Conservation (phyloP, 2,888 invertebrate genomes). For the Synanthedon myopaeformis region DNA sequence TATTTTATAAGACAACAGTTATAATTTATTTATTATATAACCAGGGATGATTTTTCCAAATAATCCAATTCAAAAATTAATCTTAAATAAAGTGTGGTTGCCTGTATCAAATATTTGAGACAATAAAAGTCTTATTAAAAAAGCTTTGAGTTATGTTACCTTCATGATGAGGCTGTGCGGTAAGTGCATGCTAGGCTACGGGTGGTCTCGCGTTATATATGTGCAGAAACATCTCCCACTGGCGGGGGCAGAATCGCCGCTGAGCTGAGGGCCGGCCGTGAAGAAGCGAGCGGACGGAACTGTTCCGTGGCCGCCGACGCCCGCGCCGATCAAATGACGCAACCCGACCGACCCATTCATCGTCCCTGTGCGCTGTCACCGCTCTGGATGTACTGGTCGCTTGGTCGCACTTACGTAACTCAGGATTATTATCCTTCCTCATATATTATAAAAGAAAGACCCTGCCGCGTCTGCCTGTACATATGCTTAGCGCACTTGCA, state of each 20-base stretch:
- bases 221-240: slow-evolving; percentile 45
- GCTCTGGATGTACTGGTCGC: background rate
- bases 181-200: slow-evolving; percentile 52
- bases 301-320: slow-evolving; percentile 27
- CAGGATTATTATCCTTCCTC: background rate
- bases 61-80: too few relatives aligned
- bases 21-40: too few relatives aligned
- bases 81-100: too few relatives aligned
- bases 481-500: too few relatives aligned
- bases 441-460: too few relatives aligned
- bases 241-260: slow-evolving; percentile 10
- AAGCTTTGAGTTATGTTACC: slow-evolving; percentile 28
- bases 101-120: too few relatives aligned
- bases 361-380: slow-evolving; percentile 32
- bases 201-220: slow-evolving; percentile 51
- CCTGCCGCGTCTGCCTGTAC: too few relatives aligned
- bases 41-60: too few relatives aligned
- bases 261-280: slow-evolving; percentile 28
- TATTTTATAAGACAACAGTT: too few relatives aligned
- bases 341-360: slow-evolving; percentile 24
- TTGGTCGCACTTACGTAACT: background rate
- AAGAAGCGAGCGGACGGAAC: slow-evolving; percentile 60
- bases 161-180: slow-evolving; percentile 61
- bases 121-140: background rate
- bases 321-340: slow-evolving; percentile 25